A percentile compares a stretch with the other conserved stretches of the same genome.
These are phyloP conservation scores for Lacanobia wlatinum DNA, from an alignment of 2,888 invertebrate genomes.

Conservation along the genomic window DNA sequence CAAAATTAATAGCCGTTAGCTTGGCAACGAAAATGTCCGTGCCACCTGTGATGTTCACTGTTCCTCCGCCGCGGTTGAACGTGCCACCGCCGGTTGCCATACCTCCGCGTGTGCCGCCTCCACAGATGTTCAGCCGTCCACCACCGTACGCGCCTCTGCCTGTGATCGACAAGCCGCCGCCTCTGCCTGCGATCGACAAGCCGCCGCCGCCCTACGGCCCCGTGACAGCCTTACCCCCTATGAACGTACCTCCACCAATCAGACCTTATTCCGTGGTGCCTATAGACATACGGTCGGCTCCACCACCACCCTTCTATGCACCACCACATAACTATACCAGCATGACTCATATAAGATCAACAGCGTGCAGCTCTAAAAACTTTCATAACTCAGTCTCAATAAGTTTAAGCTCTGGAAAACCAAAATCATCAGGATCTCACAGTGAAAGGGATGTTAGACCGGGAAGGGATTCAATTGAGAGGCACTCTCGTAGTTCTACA, in stretches of 20 bases:
- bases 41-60: slow-evolving; percentile 79
- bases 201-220: slow-evolving; percentile 52
- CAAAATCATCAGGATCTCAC: slow-evolving; percentile 29
- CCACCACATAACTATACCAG: slow-evolving; percentile 21
- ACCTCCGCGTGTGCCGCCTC: slow-evolving; percentile 69
- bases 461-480: slow-evolving; percentile 42
- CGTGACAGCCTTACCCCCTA: slow-evolving; percentile 58
- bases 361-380: slow-evolving; percentile 20
- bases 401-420: slow-evolving; percentile 30
- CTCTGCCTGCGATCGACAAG: slow-evolving; percentile 23
- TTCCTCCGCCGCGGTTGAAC: slow-evolving; percentile 79
- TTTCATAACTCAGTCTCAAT: slow-evolving; percentile 17
- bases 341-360: not conserved
- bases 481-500: slow-evolving; percentile 42
- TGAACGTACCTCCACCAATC: slow-evolving; percentile 70
- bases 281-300: slow-evolving; percentile 59
- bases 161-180: slow-evolving; percentile 36
- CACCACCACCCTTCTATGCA: slow-evolving; percentile 61
- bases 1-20: not conserved
- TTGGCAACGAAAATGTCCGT: slow-evolving; percentile 74
- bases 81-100: slow-evolving; percentile 76
- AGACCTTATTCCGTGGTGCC: slow-evolving; percentile 57
- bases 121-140: slow-evolving; percentile 67
- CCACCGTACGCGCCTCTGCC: slow-evolving; percentile 63
- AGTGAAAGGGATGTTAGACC: slow-evolving; percentile 20